Evolutionary conservation across 1,140 invertebrate genomes (phyloP), one percentile per base, ranked within the genome.

Genomic region (Drosophila subpulchrella): DNA sequence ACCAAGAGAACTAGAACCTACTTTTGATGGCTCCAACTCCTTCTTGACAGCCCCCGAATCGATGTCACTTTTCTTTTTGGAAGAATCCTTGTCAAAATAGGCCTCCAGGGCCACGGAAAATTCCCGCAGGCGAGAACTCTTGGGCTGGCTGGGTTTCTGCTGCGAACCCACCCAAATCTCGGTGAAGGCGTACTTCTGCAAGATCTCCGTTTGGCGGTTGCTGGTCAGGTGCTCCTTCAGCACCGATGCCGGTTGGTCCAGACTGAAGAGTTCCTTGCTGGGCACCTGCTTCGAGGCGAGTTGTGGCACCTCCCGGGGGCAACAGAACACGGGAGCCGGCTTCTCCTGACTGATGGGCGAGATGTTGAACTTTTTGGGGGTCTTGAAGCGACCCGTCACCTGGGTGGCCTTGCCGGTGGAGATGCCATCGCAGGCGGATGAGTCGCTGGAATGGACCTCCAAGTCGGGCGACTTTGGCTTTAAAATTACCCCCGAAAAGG

Each of bases 91-190:
- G 0, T 54, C 8, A 6, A 84, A 79, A 48, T 77, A 84, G 15
- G 42, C 54, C 32, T 80, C 62, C 15, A 84, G 56, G 32, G 73
- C 81, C 7, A 6, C 11, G 0, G 55, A 41, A 32, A 84, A 77
- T n/a, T 66, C 7, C 2, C 38, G 27, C 6, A 57, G 8, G 0
- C 44, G 44, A 11, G 80, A 82, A 12, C 20, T 30, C 17, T 55
- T 53, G 2, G 8, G 0, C 13, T 27, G 8, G 4, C 1, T 5
- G 6, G n/a, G 11, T 0, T 30, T 15, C 15, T 71, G 81, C 20
- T 85, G 81, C 0, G 17, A 27, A 5, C 48, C 78, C 8, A 85
- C 20, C 81, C 81, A 85, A 47, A 75, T 78, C 15, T 78, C 47
- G 6, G 82, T 86, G 7, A 75, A 85, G 1, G 65, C 75, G 13